phyloP scores from a whole-genome alignment of 2,888 invertebrate species.

The Thecocarcelia acutangulata region DNA sequence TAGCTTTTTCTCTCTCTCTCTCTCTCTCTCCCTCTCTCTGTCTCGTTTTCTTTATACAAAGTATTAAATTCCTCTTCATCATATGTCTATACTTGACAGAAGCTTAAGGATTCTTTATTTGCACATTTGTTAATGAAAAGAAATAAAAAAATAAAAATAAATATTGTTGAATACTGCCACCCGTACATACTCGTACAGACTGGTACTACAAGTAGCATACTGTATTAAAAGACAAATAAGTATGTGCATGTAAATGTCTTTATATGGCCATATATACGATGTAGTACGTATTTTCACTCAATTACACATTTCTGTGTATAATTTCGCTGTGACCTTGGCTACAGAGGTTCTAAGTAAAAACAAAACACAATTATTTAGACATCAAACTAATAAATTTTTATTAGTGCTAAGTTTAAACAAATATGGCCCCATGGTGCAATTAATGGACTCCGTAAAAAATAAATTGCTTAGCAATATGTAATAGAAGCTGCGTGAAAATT shows the following conservation, averaged over 20 bases:
- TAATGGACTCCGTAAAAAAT: neutral
- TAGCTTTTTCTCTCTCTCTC: neutral
- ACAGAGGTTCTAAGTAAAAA: slow-evolving; percentile 22
- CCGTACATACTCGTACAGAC: neutral
- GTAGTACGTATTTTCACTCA: neutral
- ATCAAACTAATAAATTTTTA: slow-evolving; percentile 43
- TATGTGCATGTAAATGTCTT: neutral
- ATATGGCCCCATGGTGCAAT: slow-evolving; percentile 8
- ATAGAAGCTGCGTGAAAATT: too few relatives aligned
- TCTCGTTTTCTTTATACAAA: slow-evolving; percentile 40
- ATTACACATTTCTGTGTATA: neutral
- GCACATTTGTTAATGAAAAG: slow-evolving; percentile 56
- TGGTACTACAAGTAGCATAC: slow-evolving; percentile 46
- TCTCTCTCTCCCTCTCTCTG: too few relatives aligned
- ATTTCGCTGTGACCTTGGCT: slow-evolving; percentile 16
- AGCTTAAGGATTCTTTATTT: slow-evolving; percentile 66
- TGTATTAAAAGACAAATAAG: neutral
- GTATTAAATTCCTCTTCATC: slow-evolving; percentile 68
- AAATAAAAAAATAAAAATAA: slow-evolving; percentile 37
- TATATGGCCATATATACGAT: too few relatives aligned
- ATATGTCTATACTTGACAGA: slow-evolving; percentile 64
- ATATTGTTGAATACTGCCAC: slow-evolving; percentile 36
- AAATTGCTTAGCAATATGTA: too few relatives aligned
- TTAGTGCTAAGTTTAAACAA: slow-evolving; percentile 14
- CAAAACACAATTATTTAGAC: slow-evolving; percentile 28